phyloP scores from a whole-genome alignment of 2,797 vertebrate species.

The Acanthurus lineatus region DNA sequence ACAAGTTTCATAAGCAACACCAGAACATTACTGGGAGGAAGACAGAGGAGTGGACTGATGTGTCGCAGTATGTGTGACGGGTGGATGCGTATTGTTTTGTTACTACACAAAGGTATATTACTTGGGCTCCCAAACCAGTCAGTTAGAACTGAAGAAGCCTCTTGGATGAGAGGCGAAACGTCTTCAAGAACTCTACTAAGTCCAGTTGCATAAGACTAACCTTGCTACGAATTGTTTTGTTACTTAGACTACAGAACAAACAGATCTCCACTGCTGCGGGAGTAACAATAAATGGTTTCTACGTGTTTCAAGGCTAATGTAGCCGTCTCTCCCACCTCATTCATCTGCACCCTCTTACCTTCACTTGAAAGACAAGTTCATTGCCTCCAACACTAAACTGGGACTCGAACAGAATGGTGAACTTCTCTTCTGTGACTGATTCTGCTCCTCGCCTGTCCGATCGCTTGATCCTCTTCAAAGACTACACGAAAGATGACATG shows the following conservation, averaged over 20 bases:
- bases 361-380: conserved; percentile 96
- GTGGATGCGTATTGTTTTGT: too few relatives aligned
- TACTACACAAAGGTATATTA: too few relatives aligned
- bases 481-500: conserved; percentile 78
- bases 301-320: not conserved
- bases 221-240: not conserved
- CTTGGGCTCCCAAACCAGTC: too few relatives aligned
- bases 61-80: too few relatives aligned
- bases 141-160: too few relatives aligned
- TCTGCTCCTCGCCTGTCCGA: conserved; percentile 95
- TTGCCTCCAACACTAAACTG: conserved; percentile 97
- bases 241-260: not conserved
- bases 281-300: not conserved
- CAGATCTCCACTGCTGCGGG: not conserved
- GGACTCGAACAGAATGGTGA: conserved; percentile 95
- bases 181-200: too few relatives aligned
- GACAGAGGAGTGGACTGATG: too few relatives aligned
- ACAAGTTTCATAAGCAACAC: too few relatives aligned
- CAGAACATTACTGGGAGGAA: too few relatives aligned
- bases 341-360: conserved; percentile 80
- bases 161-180: too few relatives aligned
- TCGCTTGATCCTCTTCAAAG: conserved; percentile 95
- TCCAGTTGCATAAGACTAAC: too few relatives aligned
- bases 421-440: conserved; percentile 97
- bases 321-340: not conserved